phyloP scores from a whole-genome alignment of 2,113 vertebrate species.

The Micronisus gabar region DNA sequence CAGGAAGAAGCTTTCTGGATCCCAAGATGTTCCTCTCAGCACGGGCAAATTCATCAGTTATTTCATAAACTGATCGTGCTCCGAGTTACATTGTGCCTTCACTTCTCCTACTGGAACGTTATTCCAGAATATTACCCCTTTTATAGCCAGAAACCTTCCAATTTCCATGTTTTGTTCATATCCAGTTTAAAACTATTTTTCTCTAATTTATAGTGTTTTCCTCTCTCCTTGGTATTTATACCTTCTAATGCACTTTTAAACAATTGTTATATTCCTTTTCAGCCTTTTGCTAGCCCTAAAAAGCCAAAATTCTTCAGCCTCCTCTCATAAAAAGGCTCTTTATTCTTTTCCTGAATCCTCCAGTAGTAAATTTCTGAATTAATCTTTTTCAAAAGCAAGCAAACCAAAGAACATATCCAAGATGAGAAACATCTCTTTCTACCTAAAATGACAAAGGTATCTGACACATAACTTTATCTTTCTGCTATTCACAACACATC shows the following conservation, averaged over 20 bases:
- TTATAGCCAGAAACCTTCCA: neutral
- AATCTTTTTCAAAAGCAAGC: neutral
- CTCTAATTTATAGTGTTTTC: neutral
- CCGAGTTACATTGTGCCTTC: neutral
- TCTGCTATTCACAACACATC: neutral
- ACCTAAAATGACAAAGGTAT: neutral
- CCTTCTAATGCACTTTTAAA: neutral
- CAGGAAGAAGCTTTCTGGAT: neutral
- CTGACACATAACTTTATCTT: neutral
- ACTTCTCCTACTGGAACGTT: neutral
- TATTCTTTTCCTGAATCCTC: neutral
- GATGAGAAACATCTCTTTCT: neutral
- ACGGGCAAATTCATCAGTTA: neutral
- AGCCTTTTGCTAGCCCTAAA: neutral
- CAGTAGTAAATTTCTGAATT: neutral
- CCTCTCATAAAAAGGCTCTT: neutral
- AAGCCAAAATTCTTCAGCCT: neutral
- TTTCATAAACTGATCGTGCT: neutral
- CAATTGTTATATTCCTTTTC: neutral
- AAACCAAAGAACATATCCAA: neutral
- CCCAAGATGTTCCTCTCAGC: neutral
- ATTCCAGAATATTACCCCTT: neutral
- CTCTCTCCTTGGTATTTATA: neutral
- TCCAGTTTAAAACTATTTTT: neutral
- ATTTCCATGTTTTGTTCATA: neutral